Evolutionary conservation across 2,113 vertebrate species (phyloP).

Genomic region (Salminus brasiliensis): DNA sequence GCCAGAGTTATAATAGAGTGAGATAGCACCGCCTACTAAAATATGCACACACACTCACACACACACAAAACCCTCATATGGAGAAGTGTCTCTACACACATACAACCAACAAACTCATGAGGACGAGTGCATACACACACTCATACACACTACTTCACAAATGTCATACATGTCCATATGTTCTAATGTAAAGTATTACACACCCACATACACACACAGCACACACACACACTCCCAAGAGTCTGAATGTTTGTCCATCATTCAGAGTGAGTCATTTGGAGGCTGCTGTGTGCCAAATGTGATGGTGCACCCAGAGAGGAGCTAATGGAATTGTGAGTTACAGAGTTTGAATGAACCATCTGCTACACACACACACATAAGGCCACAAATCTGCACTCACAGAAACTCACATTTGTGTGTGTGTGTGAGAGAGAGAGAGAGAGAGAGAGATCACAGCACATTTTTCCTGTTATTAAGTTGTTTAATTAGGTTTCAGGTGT

Average conservation of each 20-base stretch:
- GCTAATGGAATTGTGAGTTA: slow-evolving; percentile 76
- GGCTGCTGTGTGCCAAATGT: slow-evolving; percentile 69
- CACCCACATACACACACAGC: no score
- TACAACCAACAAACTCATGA: slow-evolving; percentile 7
- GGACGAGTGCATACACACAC: not conserved
- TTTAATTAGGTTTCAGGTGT: slow-evolving; percentile 53
- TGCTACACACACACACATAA: slow-evolving; percentile 54
- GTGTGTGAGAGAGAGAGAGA: not conserved
- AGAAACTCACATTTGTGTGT: slow-evolving; percentile 15
- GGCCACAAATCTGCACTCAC: slow-evolving; percentile 48
- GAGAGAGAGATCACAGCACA: not conserved
- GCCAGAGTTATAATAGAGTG: slow-evolving; percentile 68
- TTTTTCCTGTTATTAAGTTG: slow-evolving; percentile 38
- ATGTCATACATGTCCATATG: not conserved
- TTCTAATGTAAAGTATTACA: not conserved
- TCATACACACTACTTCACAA: slow-evolving; percentile 2
- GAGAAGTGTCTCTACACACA: slow-evolving; percentile 16
- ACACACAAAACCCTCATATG: not conserved
- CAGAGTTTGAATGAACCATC: slow-evolving; percentile 73
- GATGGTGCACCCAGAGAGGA: slow-evolving; percentile 67
- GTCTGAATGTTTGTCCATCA: slow-evolving; percentile 47
- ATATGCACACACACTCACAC: slow-evolving; percentile 40
- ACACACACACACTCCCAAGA: slow-evolving; percentile 30
- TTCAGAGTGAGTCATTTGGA: slow-evolving; percentile 62
- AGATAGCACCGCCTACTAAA: slow-evolving; percentile 52